Evolutionary conservation across 2,113 vertebrate genomes (phyloP), one percentile per base, ranked within the genome.

Genomic region (Dicerorhinus sumatrensis): DNA sequence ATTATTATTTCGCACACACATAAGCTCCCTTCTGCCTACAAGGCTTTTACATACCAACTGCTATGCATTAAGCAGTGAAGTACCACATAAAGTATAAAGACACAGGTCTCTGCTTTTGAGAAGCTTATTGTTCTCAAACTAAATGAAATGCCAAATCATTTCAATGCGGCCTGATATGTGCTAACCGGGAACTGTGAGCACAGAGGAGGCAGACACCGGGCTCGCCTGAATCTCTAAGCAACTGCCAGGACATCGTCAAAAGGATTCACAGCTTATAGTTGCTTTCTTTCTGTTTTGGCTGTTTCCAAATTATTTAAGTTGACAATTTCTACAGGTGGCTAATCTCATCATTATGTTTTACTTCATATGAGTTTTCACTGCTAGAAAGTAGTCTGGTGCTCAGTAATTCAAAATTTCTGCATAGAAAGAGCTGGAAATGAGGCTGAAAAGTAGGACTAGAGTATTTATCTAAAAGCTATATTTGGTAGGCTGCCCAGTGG

Each of bases 71-170:
- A 65, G 11, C 72, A 84, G n/a, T 27, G n/a, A 87, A 17, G 9
- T 54, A 46, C 11, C 20, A 92, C 12, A 62, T 85, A 33, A 85
- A 91, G 3, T 58, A 51, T 36, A 87, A 93, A 56, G 51, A 63
- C n/a, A 86, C 87, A 79, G 54, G 36, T 42, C 3, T 13, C 8
- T 56, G 39, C 39, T 72, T 65, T 82, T 70, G 51, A 91, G 31
- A 4, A 72, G 9, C 5, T 85, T 88, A 29, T 33, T 87, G 5
- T 82, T 85, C 29, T 93, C 77, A 72, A 95, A 91, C 62, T 84
- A 96, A 94, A 86, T 36, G 4, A 88, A 96, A 96, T 76, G 11
- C 2, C 58, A 91, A 51, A 62, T 94, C 25, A 46, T 76, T 92
- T 93, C 39, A 93, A 20, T 65, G 51, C 10, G 60, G 20, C 8